Conservation (phyloP, 2,888 invertebrate species). For the Oscheius onirici region DNA sequence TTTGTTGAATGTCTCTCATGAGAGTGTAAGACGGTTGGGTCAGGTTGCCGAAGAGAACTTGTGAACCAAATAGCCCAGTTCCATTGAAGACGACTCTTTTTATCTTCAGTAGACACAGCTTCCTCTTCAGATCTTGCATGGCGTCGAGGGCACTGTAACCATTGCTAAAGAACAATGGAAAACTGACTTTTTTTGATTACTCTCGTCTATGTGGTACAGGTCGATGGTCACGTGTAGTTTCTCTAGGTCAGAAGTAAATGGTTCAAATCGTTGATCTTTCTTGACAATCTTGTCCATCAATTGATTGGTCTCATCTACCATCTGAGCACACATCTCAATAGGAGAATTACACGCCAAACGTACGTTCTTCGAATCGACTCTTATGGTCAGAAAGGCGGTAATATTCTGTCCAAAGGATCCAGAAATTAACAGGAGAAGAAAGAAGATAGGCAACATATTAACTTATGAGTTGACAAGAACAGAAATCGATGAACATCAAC, state of each 20-base stretch:
- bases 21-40: background rate
- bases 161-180: background rate
- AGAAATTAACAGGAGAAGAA: too few species aligned
- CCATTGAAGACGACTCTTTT: background rate
- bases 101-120: background rate
- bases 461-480: too few species aligned
- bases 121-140: background rate
- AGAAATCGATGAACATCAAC: too few species aligned
- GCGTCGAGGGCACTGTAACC: background rate
- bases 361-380: background rate
- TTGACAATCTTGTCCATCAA: background rate
- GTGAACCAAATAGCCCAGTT: slow-evolving; percentile 3
- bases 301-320: too few species aligned
- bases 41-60: slow-evolving; percentile 13
- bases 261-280: background rate
- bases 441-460: too few species aligned
- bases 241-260: background rate
- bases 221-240: slow-evolving; percentile 14
- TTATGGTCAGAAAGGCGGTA: slow-evolving; percentile 5
- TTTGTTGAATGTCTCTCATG: slow-evolving; percentile 4
- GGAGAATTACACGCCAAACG: too few species aligned
- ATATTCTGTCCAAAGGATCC: background rate
- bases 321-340: too few species aligned
- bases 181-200: background rate
- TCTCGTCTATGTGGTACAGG: slow-evolving; percentile 1